Evolutionary conservation across 2,888 invertebrate species (phyloP).

Genomic region (Drosophila colorata): DNA sequence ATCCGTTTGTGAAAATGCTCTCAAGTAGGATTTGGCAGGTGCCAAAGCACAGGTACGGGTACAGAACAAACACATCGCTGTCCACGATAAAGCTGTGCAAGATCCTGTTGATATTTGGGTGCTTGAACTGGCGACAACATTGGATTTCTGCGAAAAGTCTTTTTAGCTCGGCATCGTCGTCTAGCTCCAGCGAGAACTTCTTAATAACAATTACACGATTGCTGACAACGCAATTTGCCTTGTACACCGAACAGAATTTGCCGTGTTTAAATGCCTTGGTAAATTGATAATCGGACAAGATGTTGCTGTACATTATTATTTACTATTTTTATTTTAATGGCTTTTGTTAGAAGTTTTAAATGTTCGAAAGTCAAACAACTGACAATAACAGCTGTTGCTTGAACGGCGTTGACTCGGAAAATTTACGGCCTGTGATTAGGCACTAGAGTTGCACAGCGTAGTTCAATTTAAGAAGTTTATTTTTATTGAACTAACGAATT

Average conservation of each 20-base stretch:
- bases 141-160: conserved; percentile 91
- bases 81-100: conserved; percentile 91
- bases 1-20: conserved; percentile 90
- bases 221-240: conserved; percentile 89
- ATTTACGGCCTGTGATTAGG: conserved; percentile 20
- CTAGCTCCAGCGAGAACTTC: conserved; percentile 90
- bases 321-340: conserved; percentile 2
- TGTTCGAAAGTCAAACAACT: conserved; percentile 32
- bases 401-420: conserved; percentile 17
- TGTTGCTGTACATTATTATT: conserved; percentile 87
- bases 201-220: conserved; percentile 91
- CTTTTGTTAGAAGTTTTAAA: conserved; percentile 3
- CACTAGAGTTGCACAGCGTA: neutral
- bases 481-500: too few species aligned
- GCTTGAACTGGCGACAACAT: conserved; percentile 91
- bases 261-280: conserved; percentile 90
- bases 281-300: conserved; percentile 89
- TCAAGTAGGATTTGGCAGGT: conserved; percentile 92
- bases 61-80: conserved; percentile 92
- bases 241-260: conserved; percentile 88
- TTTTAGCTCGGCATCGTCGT: conserved; percentile 87
- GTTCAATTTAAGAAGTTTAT: neutral
- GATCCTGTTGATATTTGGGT: conserved; percentile 92
- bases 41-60: conserved; percentile 93
- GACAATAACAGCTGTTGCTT: conserved; percentile 10